These are phyloP conservation scores for Tetragnatha versicolor DNA, from an alignment of 1,140 invertebrate species.

Conservation along the genomic window DNA sequence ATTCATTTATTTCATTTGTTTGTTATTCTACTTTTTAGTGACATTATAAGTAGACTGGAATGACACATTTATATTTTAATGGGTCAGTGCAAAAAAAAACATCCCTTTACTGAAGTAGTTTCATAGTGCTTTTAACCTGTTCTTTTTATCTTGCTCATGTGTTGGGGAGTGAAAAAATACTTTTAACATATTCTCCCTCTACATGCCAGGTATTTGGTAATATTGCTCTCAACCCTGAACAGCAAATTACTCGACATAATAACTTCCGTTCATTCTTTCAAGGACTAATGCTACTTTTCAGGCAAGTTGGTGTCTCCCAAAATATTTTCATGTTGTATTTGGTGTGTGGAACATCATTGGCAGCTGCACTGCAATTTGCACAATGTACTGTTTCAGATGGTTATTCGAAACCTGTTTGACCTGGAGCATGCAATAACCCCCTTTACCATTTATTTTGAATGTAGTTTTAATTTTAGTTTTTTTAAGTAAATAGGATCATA, in stretches of 20 bases:
- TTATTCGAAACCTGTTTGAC: background rate
- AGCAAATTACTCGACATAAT: constrained; percentile 97
- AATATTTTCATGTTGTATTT: constrained; percentile 54
- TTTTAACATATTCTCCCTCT: constrained; percentile 55
- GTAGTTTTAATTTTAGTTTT: too few species aligned
- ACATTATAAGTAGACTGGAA: constrained; percentile 46
- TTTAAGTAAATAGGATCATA: too few species aligned
- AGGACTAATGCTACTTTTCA: constrained; percentile 98
- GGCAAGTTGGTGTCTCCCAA: constrained; percentile 72
- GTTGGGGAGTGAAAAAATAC: constrained; percentile 37
- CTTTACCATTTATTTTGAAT: too few species aligned
- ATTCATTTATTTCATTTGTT: constrained; percentile 33
- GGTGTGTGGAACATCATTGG: constrained; percentile 52
- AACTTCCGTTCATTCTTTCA: constrained; percentile 99
- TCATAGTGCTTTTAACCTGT: constrained; percentile 26
- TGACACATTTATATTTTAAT: constrained; percentile 50
- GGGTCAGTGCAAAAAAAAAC: constrained; percentile 50
- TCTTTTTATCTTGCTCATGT: constrained; percentile 24
- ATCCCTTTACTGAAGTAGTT: constrained; percentile 21
- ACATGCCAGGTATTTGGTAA: constrained; percentile 93
- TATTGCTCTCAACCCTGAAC: constrained; percentile 89
- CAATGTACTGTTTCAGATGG: constrained; percentile 4
- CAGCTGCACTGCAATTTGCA: constrained; percentile 55
- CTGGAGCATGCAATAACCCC: constrained; percentile 49
- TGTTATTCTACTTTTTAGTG: constrained; percentile 25